phyloP scores from a whole-genome alignment of 1,140 invertebrate species.

The Drosophila teissieri region DNA sequence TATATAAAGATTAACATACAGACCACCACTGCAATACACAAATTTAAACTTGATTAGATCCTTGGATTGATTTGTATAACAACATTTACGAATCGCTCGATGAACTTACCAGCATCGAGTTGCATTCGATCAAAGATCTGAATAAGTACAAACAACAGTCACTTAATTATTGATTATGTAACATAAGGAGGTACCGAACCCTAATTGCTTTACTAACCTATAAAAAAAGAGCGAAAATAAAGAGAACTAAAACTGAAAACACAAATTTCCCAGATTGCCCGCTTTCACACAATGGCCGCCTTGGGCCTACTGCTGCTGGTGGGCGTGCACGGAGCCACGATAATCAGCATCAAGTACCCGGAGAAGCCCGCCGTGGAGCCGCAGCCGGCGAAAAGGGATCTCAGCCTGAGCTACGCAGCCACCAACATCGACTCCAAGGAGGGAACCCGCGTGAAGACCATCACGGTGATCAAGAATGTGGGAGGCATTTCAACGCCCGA shows the following conservation, averaged over 20 bases:
- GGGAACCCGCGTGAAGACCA: constrained; percentile 83
- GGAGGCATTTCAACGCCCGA: constrained; percentile 44
- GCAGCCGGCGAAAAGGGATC: constrained; percentile 69
- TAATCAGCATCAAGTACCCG: constrained; percentile 76
- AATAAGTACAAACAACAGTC: background rate
- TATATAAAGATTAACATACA: background rate
- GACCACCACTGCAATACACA: constrained; percentile 20
- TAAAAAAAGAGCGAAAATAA: background rate
- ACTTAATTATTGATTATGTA: no score
- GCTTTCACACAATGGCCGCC: constrained; percentile 59
- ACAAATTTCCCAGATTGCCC: constrained; percentile 7
- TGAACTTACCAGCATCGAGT: constrained; percentile 24
- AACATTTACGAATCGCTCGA: background rate
- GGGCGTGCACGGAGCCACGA: constrained; percentile 69
- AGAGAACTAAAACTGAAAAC: background rate
- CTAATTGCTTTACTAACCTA: constrained; percentile 70
- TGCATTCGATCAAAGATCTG: background rate
- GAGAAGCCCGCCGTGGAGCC: constrained; percentile 43
- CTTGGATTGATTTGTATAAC: background rate
- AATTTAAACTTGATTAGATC: constrained; percentile 8
- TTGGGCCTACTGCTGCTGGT: constrained; percentile 64
- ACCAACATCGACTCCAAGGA: constrained; percentile 83
- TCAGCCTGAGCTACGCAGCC: constrained; percentile 81
- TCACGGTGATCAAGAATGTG: constrained; percentile 82
- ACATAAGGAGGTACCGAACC: no score